Evolutionary conservation across 2,113 vertebrate species (phyloP).

Genomic region (Chelonoidis abingdonii): DNA sequence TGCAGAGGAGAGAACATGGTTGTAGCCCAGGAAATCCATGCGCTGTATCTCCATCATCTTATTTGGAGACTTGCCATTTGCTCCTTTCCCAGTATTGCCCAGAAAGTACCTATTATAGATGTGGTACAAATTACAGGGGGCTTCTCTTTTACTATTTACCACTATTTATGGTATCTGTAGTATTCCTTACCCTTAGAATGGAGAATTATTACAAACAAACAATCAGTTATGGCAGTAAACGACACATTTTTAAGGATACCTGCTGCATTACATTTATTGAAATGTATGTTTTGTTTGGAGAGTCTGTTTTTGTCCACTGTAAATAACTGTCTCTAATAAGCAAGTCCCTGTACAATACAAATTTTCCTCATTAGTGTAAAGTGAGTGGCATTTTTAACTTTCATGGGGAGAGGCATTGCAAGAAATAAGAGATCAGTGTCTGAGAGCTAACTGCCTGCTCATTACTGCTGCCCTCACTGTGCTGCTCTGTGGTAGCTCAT

Average conservation of each 20-base stretch:
- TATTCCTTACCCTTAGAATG: not conserved
- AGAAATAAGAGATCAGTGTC: slow-evolving; percentile 34
- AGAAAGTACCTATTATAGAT: not conserved
- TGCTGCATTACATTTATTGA: not conserved
- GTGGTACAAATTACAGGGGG: not conserved
- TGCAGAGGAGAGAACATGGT: not conserved
- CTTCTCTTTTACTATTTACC: not conserved
- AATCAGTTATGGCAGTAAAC: slow-evolving; percentile 12
- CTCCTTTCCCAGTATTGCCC: not conserved
- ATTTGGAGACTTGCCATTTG: not conserved
- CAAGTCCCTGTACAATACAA: slow-evolving; percentile 22
- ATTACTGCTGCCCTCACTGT: not conserved
- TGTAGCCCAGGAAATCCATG: not conserved
- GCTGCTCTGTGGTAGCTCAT: not conserved
- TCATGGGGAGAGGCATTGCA: not conserved
- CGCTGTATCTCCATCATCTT: not conserved
- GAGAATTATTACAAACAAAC: slow-evolving; percentile 29
- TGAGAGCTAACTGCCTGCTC: slow-evolving; percentile 6
- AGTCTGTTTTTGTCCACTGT: not conserved
- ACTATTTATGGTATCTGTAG: slow-evolving; percentile 14
- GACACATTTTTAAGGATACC: slow-evolving; percentile 4
- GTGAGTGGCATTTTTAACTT: slow-evolving; percentile 42
- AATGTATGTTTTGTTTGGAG: not conserved
- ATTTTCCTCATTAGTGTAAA: slow-evolving; percentile 52
- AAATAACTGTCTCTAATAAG: not conserved